phyloP scores from a whole-genome alignment of 2,113 vertebrate genomes.

The Mionectes macconnelli region DNA sequence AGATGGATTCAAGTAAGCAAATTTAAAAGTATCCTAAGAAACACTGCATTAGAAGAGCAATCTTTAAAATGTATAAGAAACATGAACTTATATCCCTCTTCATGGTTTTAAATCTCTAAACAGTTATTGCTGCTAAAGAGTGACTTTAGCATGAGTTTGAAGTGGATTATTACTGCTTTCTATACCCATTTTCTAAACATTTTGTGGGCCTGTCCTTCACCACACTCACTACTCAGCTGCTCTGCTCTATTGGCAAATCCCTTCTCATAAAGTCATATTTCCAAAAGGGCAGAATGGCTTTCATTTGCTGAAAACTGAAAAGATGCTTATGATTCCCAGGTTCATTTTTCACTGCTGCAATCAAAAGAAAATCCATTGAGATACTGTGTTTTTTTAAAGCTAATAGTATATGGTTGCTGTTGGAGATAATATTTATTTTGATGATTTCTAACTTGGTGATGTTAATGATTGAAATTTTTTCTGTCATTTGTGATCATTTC shows the following conservation, averaged over 20 bases:
- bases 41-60: background rate
- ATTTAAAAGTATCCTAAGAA: background rate
- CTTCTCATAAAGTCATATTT: accelerated
- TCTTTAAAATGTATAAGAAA: background rate
- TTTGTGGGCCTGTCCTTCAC: background rate
- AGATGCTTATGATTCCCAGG: background rate
- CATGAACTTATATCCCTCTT: background rate
- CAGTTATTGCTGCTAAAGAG: background rate
- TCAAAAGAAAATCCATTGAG: background rate
- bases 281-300: background rate
- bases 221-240: background rate
- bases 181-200: background rate
- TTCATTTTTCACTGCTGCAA: background rate
- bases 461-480: background rate
- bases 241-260: background rate
- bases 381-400: background rate
- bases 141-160: background rate
- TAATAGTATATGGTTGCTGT: background rate
- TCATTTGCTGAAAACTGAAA: background rate
- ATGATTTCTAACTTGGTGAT: background rate
- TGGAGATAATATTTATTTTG: background rate
- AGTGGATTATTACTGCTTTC: background rate
- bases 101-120: background rate
- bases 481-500: background rate
- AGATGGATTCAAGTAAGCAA: background rate